Base-by-base conservation (phyloP, 1,140 invertebrate species). In the Drosophila grimshawi region DNA sequence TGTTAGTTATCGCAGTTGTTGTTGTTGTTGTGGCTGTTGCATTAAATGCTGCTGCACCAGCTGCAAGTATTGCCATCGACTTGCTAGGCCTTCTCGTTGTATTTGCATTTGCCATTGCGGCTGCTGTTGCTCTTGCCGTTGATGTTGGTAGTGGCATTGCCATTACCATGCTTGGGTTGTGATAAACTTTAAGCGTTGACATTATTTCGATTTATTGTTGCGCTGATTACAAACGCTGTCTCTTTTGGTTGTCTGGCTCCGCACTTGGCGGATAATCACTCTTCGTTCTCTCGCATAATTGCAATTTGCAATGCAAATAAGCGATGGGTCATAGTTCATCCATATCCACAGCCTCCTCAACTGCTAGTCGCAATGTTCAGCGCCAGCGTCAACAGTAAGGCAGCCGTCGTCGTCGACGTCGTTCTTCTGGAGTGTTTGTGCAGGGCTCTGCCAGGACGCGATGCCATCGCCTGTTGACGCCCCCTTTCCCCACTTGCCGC, bases 301-400 rank as follows among this genome's bases (percentile, higher is more conserved):
- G 80, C 85, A 88, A 89, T 89, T 86, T 88, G 80, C 74, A 72
- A 70, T 56, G 85, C 85, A 88, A 89, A 78, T 74, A 72, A 76
- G 51, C 43, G 4, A 35, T 32, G 69, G 41, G 62, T 60, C 63
- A 35, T 57, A 77, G 72, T 78, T 83, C 60, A 75, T 62, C 49
- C 10, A 64, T 30, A 43, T 37, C 10, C 48, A 55, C 61, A 61
- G 53, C 55, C 61, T 63, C 67, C 62, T 76, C 68, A 55, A 67
- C 62, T 78, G 51, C 41, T 75, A 53, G 48, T 56, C 10, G 32
- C 61, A 55, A 65, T 56, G 65, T 63, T 63, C 45, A 64, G 29
- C 39, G 52, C 46, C 37, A 60, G 29, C 61, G 43, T 46, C 52
- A 59, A 30, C 41, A 63, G 55, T 64, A 60, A 29, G 39, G 51